Evolutionary conservation across 1,140 invertebrate species (phyloP), one percentile per base, ranked within the genome.

Genomic region (Acromyrmex charruanus): DNA sequence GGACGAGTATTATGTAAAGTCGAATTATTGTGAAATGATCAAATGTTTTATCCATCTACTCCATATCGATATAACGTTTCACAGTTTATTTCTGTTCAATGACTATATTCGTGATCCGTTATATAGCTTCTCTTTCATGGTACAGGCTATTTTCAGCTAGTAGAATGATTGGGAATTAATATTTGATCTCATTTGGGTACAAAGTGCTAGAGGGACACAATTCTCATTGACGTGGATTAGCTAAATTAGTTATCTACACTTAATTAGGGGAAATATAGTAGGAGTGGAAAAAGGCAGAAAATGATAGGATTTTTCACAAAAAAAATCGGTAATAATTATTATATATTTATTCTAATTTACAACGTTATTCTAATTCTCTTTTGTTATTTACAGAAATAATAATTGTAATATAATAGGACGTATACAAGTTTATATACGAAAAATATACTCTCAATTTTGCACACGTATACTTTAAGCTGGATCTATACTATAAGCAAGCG

Each of bases 371-470:
- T 51, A 2, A 66, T 39, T 39, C 10, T 68, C 0, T 68, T 35
- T 35, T 35, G 31, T 66, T 68, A 14, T 68, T 9, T 44, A 5
- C n/a, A 21, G 3, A 66, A 66, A 66, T 66, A 5, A 39, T 58
- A 25, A 58, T 58, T 58, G 0, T 58, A 58, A 58, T 55, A 21
- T 12, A 61, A 49, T 25, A 53, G 25, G 59, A 88, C 75, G 84
- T 71, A 66, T 77, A 59, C 49, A 81, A 85, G 61, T 87, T 87
- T 85, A 87, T 85, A 79, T 63, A 61, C 61, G 39, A 75, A 89
- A 87, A 58, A 53, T 84, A 63, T 31, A 63, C 74, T 65, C 21
- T 75, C n/a, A 58, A 87, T 72, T 84, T 84, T 51, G 31, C 12
- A 39, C 39, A 28, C n/a, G 12, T 63, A 3, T 71, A 55, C 63